Percentiles rank a stretch among this genome's conserved stretches.
phyloP scores from a whole-genome alignment of 1,140 invertebrate genomes.

The Eubasilissa regina region DNA sequence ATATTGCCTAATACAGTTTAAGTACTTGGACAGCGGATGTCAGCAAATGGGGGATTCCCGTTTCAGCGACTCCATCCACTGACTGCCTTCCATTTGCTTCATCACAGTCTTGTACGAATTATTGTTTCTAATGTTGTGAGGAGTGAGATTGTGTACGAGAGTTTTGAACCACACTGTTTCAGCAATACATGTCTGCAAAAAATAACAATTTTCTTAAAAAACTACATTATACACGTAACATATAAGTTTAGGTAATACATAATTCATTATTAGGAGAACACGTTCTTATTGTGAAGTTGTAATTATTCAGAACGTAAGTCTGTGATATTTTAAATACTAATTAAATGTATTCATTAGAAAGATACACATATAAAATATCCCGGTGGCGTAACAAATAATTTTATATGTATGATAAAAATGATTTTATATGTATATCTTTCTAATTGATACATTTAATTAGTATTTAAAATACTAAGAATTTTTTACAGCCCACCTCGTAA shows the following conservation, averaged over 20 bases:
- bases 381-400: too few relatives aligned
- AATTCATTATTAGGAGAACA: too few relatives aligned
- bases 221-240: constrained; percentile 1
- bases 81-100: constrained; percentile 57
- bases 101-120: constrained; percentile 55
- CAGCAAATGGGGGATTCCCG: constrained; percentile 54
- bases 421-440: too few relatives aligned
- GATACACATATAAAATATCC: too few relatives aligned
- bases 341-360: too few relatives aligned
- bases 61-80: constrained; percentile 59
- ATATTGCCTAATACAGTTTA: constrained; percentile 25
- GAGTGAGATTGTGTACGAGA: constrained; percentile 50
- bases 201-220: neutral
- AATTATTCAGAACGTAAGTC: too few relatives aligned
- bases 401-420: too few relatives aligned
- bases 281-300: too few relatives aligned
- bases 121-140: constrained; percentile 48
- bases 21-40: constrained; percentile 56
- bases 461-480: neutral
- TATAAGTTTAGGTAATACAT: neutral
- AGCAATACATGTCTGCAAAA: constrained; percentile 54
- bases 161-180: constrained; percentile 56
- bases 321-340: too few relatives aligned
- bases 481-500: neutral
- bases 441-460: too few relatives aligned